phyloP scores from a whole-genome alignment of 2,888 invertebrate species.

The Agrochola macilenta region DNA sequence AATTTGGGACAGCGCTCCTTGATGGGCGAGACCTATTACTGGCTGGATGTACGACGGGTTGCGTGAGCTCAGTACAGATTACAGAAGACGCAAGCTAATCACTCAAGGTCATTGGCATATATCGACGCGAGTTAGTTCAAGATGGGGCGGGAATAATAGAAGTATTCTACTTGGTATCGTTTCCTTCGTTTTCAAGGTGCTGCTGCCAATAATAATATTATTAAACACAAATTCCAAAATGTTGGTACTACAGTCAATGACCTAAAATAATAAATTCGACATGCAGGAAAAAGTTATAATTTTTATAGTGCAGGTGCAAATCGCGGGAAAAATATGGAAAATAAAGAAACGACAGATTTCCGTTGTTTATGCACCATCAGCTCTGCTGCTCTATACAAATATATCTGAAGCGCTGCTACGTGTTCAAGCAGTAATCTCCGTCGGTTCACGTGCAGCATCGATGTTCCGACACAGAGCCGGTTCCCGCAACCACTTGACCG shows the following conservation, averaged over 20 bases:
- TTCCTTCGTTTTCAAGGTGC: background rate
- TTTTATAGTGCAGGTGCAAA: background rate
- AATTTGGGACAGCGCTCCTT: too few relatives aligned
- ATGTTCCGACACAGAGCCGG: conserved; percentile 54
- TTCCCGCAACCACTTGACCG: conserved; percentile 67
- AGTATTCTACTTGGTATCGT: background rate
- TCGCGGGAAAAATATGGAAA: background rate
- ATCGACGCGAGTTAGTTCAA: too few relatives aligned
- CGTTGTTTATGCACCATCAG: conserved; percentile 12
- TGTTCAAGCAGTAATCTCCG: conserved; percentile 60
- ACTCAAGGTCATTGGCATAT: too few relatives aligned
- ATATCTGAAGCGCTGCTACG: conserved; percentile 59
- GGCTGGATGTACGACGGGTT: too few relatives aligned
- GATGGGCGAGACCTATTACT: too few relatives aligned
- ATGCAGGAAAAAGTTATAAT: too few relatives aligned
- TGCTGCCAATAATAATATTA: background rate
- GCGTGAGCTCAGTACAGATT: too few relatives aligned
- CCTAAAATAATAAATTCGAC: background rate
- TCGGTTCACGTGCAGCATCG: conserved; percentile 63
- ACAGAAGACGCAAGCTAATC: too few relatives aligned
- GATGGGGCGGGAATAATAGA: too few relatives aligned
- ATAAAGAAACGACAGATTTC: background rate
- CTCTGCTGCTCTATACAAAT: conserved; percentile 26
- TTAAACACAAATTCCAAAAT: background rate
- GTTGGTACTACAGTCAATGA: background rate